Evolutionary conservation across 1,140 invertebrate species (phyloP).

Genomic region (Apis laboriosa): DNA sequence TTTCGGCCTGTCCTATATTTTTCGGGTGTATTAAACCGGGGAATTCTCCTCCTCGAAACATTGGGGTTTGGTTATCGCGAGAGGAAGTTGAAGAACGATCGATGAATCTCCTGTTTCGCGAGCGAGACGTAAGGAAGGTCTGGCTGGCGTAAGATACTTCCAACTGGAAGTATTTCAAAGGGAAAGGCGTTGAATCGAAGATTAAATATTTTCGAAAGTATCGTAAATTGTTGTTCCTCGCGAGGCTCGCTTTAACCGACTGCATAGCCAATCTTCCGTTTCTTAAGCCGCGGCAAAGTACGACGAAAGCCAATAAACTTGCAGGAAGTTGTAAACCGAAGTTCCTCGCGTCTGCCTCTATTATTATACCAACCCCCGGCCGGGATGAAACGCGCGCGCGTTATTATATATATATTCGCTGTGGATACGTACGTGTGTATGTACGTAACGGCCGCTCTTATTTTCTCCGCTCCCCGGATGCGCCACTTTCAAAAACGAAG

Average conservation of each 20-base stretch:
- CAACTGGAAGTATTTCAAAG: neutral
- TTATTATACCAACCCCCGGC: constrained; percentile 19
- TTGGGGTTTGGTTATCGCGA: too few species aligned
- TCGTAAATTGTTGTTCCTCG: neutral
- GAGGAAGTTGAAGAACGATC: neutral
- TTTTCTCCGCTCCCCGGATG: constrained; percentile 24
- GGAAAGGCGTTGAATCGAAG: neutral
- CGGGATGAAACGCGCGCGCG: constrained; percentile 4
- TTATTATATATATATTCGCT: neutral
- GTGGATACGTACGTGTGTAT: neutral
- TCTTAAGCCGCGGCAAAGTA: constrained; percentile 31
- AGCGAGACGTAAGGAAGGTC: neutral
- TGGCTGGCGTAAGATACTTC: neutral
- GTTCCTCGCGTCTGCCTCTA: constrained; percentile 46
- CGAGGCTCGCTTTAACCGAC: constrained; percentile 2
- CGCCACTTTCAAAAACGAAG: constrained; percentile 20
- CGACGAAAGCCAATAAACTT: constrained; percentile 47
- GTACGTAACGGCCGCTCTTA: neutral
- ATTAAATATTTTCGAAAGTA: neutral
- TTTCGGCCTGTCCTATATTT: neutral
- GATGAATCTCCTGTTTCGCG: neutral
- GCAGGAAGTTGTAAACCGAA: constrained; percentile 45
- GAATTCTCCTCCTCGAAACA: too few species aligned
- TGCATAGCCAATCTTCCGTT: constrained; percentile 3
- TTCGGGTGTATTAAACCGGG: neutral